Base-by-base conservation (phyloP, 2,113 vertebrate species). In the Pterocles burchelli region DNA sequence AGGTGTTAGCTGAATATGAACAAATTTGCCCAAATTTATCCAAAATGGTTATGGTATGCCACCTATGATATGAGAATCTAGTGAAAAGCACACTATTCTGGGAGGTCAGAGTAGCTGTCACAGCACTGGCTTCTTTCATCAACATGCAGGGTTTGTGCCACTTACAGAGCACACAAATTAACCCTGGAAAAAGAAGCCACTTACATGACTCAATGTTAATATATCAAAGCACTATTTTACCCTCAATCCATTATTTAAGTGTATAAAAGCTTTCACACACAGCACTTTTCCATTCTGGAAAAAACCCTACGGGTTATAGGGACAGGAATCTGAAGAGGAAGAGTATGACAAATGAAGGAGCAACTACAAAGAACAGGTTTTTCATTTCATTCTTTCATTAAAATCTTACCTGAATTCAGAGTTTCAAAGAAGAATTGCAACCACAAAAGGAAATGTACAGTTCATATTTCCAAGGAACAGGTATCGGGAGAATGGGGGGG, bases 291-390 rank as follows among this genome's bases (percentile, higher is more conserved):
- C 22, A 55, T 54, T 46, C 28, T 75, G 38, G 16, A 79, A 90
- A 49, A 17, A 74, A 26, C 6, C 3, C 9, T 49, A 4, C 0
- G 0, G 9, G 46, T 3, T 5, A 8, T 1, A 62, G 5, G 52
- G 3, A 81, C 2, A 51, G 1, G 9, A 59, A 46, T 25, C 21
- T 65, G 25, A 34, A 66, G 29, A 86, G 19, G 3, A 87, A 52
- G 67, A 75, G 31, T 14, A 73, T 24, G 48, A 74, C 9, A 66
- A 70, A 61, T 52, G 48, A 92, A 75, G 24, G 5, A 70, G 9
- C 8, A 79, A n/a, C 29, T 77, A 68, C 11, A 43, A 75, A 41
- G 20, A 66, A 55, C 0, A 67, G 2, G 17, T 36, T 19, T 70
- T 68, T 65, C 16, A 57, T 20, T 75, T 63, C 36, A 77, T n/a